Percentiles rank a stretch among this genome's conserved stretches.
These are phyloP conservation scores for Martes martes DNA, from an alignment of 2,113 vertebrate species.

Conservation along the genomic window DNA sequence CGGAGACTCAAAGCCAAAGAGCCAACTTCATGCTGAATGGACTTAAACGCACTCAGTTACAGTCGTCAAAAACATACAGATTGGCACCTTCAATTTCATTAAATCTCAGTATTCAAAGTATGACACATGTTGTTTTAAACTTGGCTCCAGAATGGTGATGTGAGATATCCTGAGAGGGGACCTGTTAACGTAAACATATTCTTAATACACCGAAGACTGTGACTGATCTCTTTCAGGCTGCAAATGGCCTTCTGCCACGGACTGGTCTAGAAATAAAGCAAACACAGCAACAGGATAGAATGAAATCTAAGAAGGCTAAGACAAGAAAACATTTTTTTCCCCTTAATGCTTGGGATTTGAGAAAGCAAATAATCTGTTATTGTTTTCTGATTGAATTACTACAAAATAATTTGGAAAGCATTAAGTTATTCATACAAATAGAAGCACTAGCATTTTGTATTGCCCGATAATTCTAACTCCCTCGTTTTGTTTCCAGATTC, in stretches of 20 bases:
- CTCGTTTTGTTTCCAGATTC: neutral
- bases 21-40: neutral
- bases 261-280: conserved; percentile 34
- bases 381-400: neutral
- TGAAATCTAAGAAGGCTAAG: neutral
- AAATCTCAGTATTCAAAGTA: neutral
- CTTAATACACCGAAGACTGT: conserved; percentile 3
- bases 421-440: neutral
- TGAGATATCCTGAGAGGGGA: conserved; percentile 22
- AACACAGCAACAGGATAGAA: neutral
- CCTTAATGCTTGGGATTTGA: neutral
- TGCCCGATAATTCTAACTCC: neutral
- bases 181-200: conserved; percentile 6
- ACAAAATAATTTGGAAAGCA: neutral
- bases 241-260: conserved; percentile 14
- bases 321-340: neutral
- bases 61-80: neutral
- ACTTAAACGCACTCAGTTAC: neutral
- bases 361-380: neutral
- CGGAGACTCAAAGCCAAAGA: neutral
- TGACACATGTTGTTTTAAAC: neutral
- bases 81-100: neutral
- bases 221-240: conserved; percentile 35
- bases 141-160: neutral
- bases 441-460: neutral